Evolutionary conservation across 2,113 vertebrate genomes (phyloP).

Genomic region (Nyctereutes procyonoides): DNA sequence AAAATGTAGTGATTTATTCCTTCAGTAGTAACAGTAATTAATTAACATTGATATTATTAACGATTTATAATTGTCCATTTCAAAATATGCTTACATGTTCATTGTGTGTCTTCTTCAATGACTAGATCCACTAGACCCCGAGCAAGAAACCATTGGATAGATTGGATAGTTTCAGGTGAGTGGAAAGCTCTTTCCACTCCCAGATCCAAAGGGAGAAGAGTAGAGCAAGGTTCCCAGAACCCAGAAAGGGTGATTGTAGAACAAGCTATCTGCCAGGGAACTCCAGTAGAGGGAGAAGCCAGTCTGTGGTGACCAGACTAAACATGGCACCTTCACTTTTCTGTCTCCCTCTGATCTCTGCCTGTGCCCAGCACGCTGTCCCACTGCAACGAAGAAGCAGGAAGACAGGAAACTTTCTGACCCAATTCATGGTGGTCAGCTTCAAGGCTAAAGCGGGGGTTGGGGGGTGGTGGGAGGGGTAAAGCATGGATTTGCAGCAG

Average conservation of each 20-base stretch:
- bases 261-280: background rate
- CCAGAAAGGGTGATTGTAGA: background rate
- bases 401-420: background rate
- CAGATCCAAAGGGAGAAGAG: background rate
- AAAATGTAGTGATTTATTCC: background rate
- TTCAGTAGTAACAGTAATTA: background rate
- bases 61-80: background rate
- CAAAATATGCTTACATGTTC: background rate
- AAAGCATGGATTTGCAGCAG: background rate
- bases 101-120: background rate
- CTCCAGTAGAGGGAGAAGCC: background rate
- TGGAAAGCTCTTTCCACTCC: background rate
- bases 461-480: background rate
- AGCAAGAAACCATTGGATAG: background rate
- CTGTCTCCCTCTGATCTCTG: background rate
- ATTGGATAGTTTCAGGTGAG: background rate
- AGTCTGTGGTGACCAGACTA: background rate
- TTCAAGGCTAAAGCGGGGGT: background rate
- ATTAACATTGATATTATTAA: background rate
- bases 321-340: background rate
- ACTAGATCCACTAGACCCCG: background rate
- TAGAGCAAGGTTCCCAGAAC: background rate
- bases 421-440: background rate
- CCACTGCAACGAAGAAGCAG: background rate
- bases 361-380: background rate